Evolutionary conservation across 1,140 invertebrate species (phyloP).

Genomic region (Megalonaias nervosa): DNA sequence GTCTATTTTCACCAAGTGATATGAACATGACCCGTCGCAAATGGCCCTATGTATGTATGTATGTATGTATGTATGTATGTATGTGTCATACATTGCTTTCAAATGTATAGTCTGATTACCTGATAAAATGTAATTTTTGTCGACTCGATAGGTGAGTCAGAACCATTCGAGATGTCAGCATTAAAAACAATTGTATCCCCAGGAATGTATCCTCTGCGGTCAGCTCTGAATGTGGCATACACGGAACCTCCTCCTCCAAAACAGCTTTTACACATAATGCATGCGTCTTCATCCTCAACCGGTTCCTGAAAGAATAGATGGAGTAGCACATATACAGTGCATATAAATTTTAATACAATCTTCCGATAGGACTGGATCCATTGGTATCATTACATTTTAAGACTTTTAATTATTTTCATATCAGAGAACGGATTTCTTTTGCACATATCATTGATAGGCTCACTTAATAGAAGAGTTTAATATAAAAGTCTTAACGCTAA

Average conservation of each 20-base stretch:
- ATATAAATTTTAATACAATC: not conserved
- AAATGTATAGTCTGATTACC: not conserved
- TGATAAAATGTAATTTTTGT: slow-evolving; percentile 31
- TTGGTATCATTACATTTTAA: not conserved
- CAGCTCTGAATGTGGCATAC: slow-evolving; percentile 16
- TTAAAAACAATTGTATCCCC: slow-evolving; percentile 31
- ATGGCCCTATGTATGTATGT: too few species aligned
- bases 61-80: too few species aligned
- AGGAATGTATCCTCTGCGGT: slow-evolving; percentile 25
- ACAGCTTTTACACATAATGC: slow-evolving; percentile 27
- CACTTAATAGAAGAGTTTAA: not conserved
- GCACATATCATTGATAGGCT: not conserved
- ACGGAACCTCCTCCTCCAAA: slow-evolving; percentile 15
- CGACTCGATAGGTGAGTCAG: slow-evolving; percentile 17
- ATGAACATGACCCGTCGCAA: too few species aligned
- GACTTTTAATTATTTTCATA: not conserved
- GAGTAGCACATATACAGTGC: not conserved
- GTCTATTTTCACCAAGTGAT: too few species aligned
- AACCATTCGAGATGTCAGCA: slow-evolving; percentile 31
- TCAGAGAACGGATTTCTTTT: not conserved
- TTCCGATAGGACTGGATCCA: not conserved
- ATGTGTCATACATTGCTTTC: too few species aligned
- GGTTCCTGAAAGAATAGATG: slow-evolving; percentile 9
- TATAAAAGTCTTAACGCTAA: not conserved
- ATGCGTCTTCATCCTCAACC: slow-evolving; percentile 31